phyloP scores from a whole-genome alignment of 2,888 invertebrate genomes.

The Parnassius mnemosyne region DNA sequence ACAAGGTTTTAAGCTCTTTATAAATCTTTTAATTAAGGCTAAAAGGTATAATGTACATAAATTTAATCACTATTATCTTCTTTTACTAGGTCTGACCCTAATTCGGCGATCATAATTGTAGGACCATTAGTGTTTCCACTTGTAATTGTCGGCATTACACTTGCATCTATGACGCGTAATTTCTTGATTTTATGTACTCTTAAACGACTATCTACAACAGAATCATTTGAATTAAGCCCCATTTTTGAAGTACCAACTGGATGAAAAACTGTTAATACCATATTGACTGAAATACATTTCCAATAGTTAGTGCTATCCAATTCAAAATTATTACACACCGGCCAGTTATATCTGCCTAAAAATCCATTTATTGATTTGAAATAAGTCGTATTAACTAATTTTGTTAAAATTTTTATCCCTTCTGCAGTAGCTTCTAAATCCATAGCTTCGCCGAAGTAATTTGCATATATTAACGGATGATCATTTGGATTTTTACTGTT shows the following conservation, averaged over 20 bases:
- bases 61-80: conserved; percentile 43
- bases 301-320: conserved; percentile 50
- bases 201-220: conserved; percentile 77
- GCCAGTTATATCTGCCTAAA: conserved; percentile 45
- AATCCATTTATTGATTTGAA: conserved; percentile 48
- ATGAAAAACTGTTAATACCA: conserved; percentile 79
- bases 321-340: conserved; percentile 42
- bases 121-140: conserved; percentile 91
- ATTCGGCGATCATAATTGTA: conserved; percentile 89
- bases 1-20: no score
- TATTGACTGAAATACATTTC: conserved; percentile 71
- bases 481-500: conserved; percentile 78
- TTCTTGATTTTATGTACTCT: conserved; percentile 83
- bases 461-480: conserved; percentile 81
- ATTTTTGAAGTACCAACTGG: conserved; percentile 84
- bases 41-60: no score
- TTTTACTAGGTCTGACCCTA: conserved; percentile 86
- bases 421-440: conserved; percentile 64
- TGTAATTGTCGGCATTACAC: conserved; percentile 87
- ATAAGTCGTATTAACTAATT: conserved; percentile 44
- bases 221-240: conserved; percentile 60
- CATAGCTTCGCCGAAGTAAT: conserved; percentile 79
- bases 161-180: conserved; percentile 86
- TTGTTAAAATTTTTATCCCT: conserved; percentile 49
- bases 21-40: no score